Evolutionary conservation across 2,888 invertebrate species (phyloP).

Genomic region (Sphaerophoria taeniata): DNA sequence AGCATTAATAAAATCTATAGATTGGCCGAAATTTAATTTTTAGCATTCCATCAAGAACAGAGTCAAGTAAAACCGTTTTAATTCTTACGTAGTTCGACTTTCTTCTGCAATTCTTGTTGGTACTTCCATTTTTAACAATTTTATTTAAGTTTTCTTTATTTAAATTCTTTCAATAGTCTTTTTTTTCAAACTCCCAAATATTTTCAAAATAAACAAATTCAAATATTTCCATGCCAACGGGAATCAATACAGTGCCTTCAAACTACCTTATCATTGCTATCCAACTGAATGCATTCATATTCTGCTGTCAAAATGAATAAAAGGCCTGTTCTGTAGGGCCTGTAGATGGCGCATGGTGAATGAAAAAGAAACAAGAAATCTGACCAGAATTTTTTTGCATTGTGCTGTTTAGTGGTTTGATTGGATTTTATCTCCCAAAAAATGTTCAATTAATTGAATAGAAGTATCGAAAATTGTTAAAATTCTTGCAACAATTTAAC

Average conservation of each 20-base stretch:
- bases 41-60: too few species aligned
- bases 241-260: neutral
- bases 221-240: constrained; percentile 58
- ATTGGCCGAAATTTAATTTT: too few species aligned
- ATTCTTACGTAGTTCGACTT: constrained; percentile 25
- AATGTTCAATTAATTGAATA: constrained; percentile 55
- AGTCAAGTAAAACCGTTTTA: too few species aligned
- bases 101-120: constrained; percentile 73
- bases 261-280: constrained; percentile 32
- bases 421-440: constrained; percentile 32
- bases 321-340: too few species aligned
- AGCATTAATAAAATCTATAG: too few species aligned
- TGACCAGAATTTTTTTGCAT: constrained; percentile 58
- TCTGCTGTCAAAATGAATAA: constrained; percentile 39
- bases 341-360: constrained; percentile 34
- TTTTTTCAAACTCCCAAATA: neutral
- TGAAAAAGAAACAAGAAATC: constrained; percentile 11
- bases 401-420: constrained; percentile 49
- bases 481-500: constrained; percentile 35
- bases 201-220: constrained; percentile 49
- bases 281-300: constrained; percentile 46
- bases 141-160: neutral
- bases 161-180: neutral
- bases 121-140: constrained; percentile 46
- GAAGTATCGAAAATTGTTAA: constrained; percentile 19